Percentiles rank a stretch among this genome's conserved stretches.
Conservation (phyloP, 2,797 vertebrate genomes). For the Smutsia temminckii region DNA sequence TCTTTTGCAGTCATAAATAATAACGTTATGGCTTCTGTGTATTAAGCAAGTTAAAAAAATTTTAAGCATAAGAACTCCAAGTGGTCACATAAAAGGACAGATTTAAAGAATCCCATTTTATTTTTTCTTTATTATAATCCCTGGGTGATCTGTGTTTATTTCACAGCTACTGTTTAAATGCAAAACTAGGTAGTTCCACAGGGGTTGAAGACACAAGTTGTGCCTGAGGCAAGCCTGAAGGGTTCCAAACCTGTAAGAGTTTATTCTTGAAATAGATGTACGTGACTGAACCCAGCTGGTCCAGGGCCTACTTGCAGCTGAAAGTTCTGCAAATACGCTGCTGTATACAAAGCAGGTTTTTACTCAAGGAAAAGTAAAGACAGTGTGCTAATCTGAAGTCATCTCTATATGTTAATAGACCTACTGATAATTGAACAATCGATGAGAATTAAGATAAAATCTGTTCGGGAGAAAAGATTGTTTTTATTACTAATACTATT, state of each 20-base stretch:
- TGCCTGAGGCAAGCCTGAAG: background rate
- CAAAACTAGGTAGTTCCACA: background rate
- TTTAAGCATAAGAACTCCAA: background rate
- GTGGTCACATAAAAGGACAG: constrained; percentile 12
- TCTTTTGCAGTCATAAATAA: background rate
- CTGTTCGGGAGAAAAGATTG: background rate
- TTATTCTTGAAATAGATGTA: background rate
- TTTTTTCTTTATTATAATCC: background rate
- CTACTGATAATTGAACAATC: background rate
- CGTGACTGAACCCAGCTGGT: background rate
- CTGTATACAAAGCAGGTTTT: background rate
- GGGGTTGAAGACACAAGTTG: background rate
- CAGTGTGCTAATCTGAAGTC: background rate
- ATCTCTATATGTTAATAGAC: background rate
- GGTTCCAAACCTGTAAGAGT: background rate
- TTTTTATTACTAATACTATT: background rate
- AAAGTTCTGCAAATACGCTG: background rate
- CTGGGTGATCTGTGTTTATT: background rate
- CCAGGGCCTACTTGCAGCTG: background rate
- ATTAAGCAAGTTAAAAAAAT: background rate
- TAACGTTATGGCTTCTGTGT: background rate
- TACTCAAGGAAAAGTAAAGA: background rate
- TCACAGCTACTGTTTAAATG: background rate
- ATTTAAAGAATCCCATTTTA: background rate
- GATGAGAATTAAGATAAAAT: background rate